Evolutionary conservation across 1,140 invertebrate species (phyloP).

Genomic region (Hydropsyche tenuis): DNA sequence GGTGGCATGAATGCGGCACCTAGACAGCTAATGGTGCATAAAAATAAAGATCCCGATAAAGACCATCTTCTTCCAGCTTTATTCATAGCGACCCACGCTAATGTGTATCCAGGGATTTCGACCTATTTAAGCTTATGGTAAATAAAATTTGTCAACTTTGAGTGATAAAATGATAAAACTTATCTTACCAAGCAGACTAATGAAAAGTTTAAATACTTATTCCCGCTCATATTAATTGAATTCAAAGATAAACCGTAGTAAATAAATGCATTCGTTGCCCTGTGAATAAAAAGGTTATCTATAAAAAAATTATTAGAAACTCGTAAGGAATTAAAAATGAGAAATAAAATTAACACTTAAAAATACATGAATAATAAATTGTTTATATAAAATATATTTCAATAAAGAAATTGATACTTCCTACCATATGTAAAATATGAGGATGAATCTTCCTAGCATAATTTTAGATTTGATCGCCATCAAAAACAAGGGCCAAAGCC

Average conservation of each 20-base stretch:
- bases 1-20: conserved; percentile 57
- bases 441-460: conserved; percentile 57
- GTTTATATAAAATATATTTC: neutral
- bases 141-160: neutral
- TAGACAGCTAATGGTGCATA: conserved; percentile 65
- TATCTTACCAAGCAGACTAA: conserved; percentile 60
- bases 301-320: too few species aligned
- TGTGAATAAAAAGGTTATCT: too few species aligned
- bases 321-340: too few species aligned
- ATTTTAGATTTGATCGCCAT: conserved; percentile 60
- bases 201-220: conserved; percentile 68
- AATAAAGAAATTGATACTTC: conserved; percentile 43
- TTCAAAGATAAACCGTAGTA: conserved; percentile 78
- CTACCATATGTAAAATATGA: conserved; percentile 65
- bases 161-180: conserved; percentile 24
- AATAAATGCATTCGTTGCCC: conserved; percentile 73
- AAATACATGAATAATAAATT: conserved; percentile 34
- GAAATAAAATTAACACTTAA: too few species aligned
- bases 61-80: conserved; percentile 64
- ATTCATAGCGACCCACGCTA: conserved; percentile 62
- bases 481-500: conserved; percentile 37
- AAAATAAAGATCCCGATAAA: conserved; percentile 61
- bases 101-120: conserved; percentile 68
- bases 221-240: conserved; percentile 69
- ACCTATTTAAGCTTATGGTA: conserved; percentile 48